Evolutionary conservation across 2,888 invertebrate genomes (phyloP).

Genomic region (Acanthacorydalis orientalis): DNA sequence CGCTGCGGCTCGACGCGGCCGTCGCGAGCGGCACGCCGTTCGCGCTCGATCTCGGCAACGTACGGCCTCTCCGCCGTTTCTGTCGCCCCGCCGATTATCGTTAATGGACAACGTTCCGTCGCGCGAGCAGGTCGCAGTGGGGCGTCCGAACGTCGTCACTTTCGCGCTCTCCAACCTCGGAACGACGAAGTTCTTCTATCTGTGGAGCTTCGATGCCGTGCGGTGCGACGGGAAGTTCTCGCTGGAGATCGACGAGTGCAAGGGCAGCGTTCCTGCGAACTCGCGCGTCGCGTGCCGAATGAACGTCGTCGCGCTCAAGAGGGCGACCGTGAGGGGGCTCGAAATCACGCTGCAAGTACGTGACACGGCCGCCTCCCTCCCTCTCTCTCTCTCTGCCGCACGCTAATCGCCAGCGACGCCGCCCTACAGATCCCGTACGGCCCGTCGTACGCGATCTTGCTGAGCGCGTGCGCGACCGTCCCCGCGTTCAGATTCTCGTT

Average conservation of each 20-base stretch:
- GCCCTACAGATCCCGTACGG: slow-evolving; percentile 48
- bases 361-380: too few species aligned
- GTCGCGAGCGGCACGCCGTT: too few species aligned
- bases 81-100: too few species aligned
- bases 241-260: slow-evolving; percentile 8
- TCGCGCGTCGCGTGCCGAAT: slow-evolving; percentile 12
- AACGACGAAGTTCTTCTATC: slow-evolving; percentile 21
- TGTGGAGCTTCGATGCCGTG: slow-evolving; percentile 20
- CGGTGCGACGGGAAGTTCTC: slow-evolving; percentile 6
- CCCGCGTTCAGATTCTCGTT: slow-evolving; percentile 44
- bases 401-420: too few species aligned
- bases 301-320: slow-evolving; percentile 12
- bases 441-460: slow-evolving; percentile 37
- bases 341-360: slow-evolving; percentile 4
- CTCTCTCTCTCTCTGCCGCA: too few species aligned
- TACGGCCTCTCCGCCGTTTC: too few species aligned
- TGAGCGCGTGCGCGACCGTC: slow-evolving; percentile 39
- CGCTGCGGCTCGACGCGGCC: too few species aligned
- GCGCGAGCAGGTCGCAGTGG: too few species aligned
- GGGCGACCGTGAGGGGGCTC: slow-evolving; percentile 12
- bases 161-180: slow-evolving; percentile 20
- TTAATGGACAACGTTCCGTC: too few species aligned
- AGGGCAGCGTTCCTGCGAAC: slow-evolving; percentile 12
- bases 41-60: too few species aligned
- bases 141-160: too few species aligned